Base-by-base conservation (phyloP, 2,888 invertebrate genomes). In the Alentia gelatinosa region DNA sequence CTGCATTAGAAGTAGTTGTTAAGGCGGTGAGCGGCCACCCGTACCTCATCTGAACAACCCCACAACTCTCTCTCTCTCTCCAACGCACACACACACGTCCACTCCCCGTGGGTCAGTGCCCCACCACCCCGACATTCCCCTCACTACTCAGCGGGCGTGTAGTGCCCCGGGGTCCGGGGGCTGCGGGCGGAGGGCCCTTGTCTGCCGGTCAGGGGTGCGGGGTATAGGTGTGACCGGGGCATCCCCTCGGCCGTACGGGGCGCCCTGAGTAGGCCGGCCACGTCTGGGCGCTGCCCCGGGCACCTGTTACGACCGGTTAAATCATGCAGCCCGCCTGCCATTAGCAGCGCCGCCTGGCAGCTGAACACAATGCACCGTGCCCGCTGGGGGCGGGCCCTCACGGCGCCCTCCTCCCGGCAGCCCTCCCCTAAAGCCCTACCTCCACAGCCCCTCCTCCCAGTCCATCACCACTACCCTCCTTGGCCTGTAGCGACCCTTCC, bases 281-380 rank as follows among this genome's bases (percentile, higher is more conserved):
- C 42, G 33, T 47, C 26, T 23, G 19, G 50, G 5, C 19, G 83
- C 86, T 47, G 86, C 86, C 86, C 86, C 30, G 35, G 86, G 86
- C 86, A 86, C 86, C 86, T 86, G 86, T 86, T 86, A 86, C 86
- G 47, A 33, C 50, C 33, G 47, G 86, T 86, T 86, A 86, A 86
- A 86, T 86, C 86, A 86, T 86, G 86, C 47, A n/a, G 47, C 86
- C 12, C 15, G 83, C 26, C 47, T 23, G 86, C 47, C 86, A 86
- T 86, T 86, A 86, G 47, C 86, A 19, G 15, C 47, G n/a, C 47
- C 42, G 5, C 9, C 26, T 26, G 9, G 19, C 86, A 47, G 86
- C 86, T 86, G 86, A 42, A 42, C 86, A 86, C 86, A 86, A 86
- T 86, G 86, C 33, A 5, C n/a, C 23, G n/a, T 23, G 26, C 1